Conservation (phyloP, 2,113 vertebrate genomes). For the Actenoides hombroni region DNA sequence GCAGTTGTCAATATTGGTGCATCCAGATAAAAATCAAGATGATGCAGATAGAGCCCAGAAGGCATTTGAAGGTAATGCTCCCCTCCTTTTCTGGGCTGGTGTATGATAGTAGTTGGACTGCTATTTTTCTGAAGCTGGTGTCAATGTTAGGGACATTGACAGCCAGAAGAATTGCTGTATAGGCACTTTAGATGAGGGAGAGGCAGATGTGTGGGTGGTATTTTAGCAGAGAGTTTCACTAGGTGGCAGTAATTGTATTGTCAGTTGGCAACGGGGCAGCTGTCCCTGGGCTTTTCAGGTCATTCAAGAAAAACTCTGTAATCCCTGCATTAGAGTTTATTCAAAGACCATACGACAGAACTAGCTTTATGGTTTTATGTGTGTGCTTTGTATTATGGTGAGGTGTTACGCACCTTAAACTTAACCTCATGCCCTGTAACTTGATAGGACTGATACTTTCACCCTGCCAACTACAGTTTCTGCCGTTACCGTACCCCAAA, state of each 20-base stretch:
- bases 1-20: conserved; percentile 95
- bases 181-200: background rate
- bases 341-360: background rate
- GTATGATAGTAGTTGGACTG: background rate
- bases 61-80: conserved; percentile 90
- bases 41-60: conserved; percentile 92
- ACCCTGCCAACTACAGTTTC: background rate
- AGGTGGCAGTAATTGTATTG: background rate
- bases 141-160: background rate
- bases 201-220: background rate
- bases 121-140: background rate
- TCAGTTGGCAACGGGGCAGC: background rate
- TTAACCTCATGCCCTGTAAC: background rate
- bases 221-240: background rate
- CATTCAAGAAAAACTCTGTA: background rate
- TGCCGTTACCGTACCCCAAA: background rate
- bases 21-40: conserved; percentile 98
- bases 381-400: background rate
- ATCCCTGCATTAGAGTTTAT: background rate
- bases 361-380: background rate
- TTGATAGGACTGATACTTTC: background rate
- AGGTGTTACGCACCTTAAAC: background rate
- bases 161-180: background rate
- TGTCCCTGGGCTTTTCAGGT: fast-evolving
- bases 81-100: background rate